Base-by-base conservation (phyloP, 2,888 invertebrate genomes). In the Panzeria rudis region DNA sequence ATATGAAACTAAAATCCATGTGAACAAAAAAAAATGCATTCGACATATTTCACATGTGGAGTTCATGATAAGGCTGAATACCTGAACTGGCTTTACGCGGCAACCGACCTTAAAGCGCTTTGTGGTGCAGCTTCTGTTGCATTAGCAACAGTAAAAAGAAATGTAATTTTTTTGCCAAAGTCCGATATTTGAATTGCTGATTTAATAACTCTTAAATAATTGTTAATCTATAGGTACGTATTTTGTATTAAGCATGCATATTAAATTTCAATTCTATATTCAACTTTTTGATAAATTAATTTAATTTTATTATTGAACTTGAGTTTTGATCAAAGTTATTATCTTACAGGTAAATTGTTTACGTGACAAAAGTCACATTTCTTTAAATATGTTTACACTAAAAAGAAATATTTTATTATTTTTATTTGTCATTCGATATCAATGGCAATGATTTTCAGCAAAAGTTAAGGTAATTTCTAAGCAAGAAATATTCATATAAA, bases 281-380 rank as follows among this genome's bases (percentile, higher is more conserved):
- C 15, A 1, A 11, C 23, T 1, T 41, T 20, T 7, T 35, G 1
- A 29, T 29, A 25, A 3, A 3, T 9, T n/a, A 25, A 25, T 13
- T 13, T 64, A 3, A 11, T 59, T 71, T 61, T 61, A 69, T 35
- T 69, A 69, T 62, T 82, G 54, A 82, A 69, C 81, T 76, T 71
- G 62, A 62, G 62, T 44, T 69, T 50, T 29, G n/a, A 69, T 69
- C 62, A 20, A 20, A 56, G 6, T 50, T 38, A 47, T 66, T 80
- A 56, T 47, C n/a, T 38, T 56, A 4, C 47, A 50, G 20, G 17
- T 41, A 83, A 79, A 83, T 78, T 75, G 78, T 83, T 83, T 83
- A 62, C 83, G 83, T 83, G 83, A 83, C 83, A 83, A 83, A 83
- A 61, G 61, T 68, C 66, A 69, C 68, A 79, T 73, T 59, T 69